Percentiles rank a stretch among this genome's conserved stretches.
phyloP scores from a whole-genome alignment of 1,140 invertebrate genomes.

The Drosophila carrolli region DNA sequence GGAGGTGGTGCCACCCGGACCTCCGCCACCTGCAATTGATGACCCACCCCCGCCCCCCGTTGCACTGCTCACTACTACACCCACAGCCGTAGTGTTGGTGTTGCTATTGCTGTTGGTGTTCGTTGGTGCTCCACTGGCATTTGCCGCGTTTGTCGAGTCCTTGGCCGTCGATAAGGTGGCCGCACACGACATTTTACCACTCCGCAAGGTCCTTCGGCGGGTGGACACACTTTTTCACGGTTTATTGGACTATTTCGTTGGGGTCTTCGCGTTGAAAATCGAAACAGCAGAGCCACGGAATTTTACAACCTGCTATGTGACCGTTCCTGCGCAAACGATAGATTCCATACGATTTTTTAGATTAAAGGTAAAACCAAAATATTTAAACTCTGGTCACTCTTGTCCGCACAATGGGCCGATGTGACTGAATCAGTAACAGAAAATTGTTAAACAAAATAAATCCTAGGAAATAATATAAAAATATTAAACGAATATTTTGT shows the following conservation, averaged over 20 bases:
- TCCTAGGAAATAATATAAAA: too few relatives aligned
- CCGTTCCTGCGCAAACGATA: constrained; percentile 2
- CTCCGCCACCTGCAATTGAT: constrained; percentile 19
- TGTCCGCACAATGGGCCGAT: not conserved
- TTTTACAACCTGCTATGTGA: constrained; percentile 21
- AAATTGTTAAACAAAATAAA: not conserved
- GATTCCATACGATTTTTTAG: not conserved
- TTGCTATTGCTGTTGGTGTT: constrained; percentile 33
- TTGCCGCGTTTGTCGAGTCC: constrained; percentile 70
- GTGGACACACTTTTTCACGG: not conserved
- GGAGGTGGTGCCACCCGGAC: constrained; percentile 23
- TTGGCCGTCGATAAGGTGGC: constrained; percentile 70
- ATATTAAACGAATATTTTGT: too few relatives aligned
- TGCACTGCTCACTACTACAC: constrained; percentile 68
- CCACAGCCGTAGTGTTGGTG: constrained; percentile 50
- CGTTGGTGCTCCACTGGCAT: constrained; percentile 54
- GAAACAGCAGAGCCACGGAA: constrained; percentile 16
- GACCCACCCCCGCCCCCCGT: constrained; percentile 47
- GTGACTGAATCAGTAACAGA: too few relatives aligned
- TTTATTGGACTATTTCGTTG: constrained; percentile 8
- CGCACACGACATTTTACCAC: constrained; percentile 77
- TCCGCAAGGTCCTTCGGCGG: constrained; percentile 17
- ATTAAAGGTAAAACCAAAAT: not conserved
- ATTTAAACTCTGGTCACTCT: not conserved
- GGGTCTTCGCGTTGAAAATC: constrained; percentile 29